A percentile compares a stretch with the other conserved stretches of the same genome.
phyloP scores from a whole-genome alignment of 1,140 invertebrate genomes.

The Danaus plexippus region DNA sequence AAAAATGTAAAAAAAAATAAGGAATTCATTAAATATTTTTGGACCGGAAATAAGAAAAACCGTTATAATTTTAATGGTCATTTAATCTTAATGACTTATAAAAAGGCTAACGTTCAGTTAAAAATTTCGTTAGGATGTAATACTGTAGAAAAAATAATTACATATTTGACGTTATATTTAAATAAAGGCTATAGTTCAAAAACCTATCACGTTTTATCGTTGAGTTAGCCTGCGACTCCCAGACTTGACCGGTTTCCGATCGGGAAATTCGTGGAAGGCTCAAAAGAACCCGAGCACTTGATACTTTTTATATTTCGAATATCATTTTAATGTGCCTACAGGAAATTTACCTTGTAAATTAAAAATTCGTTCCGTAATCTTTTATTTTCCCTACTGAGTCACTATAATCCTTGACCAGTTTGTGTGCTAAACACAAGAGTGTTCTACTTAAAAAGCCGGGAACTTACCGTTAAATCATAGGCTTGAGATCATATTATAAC shows the following conservation, averaged over 20 bases:
- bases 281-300: slow-evolving; percentile 20
- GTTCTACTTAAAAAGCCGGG: slow-evolving; percentile 4
- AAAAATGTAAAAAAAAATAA: too few species aligned
- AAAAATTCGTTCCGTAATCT: slow-evolving; percentile 10
- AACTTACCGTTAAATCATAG: neutral
- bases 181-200: slow-evolving; percentile 13
- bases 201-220: slow-evolving; percentile 34
- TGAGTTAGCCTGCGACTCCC: slow-evolving; percentile 28
- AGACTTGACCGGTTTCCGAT: slow-evolving; percentile 43
- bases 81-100: slow-evolving; percentile 7
- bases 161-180: neutral
- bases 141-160: slow-evolving; percentile 3
- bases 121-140: neutral
- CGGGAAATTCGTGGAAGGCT: slow-evolving; percentile 52
- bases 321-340: slow-evolving; percentile 20
- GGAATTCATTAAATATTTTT: neutral
- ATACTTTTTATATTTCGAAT: slow-evolving; percentile 22
- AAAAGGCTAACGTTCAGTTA: slow-evolving; percentile 1
- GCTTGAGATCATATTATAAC: neutral
- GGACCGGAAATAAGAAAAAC: slow-evolving; percentile 18
- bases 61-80: slow-evolving; percentile 14
- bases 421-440: slow-evolving; percentile 1
- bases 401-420: neutral
- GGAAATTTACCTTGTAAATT: slow-evolving; percentile 24
- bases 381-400: neutral